phyloP scores from a whole-genome alignment of 2,797 vertebrate species.

The Tauraco hartlaubi region DNA sequence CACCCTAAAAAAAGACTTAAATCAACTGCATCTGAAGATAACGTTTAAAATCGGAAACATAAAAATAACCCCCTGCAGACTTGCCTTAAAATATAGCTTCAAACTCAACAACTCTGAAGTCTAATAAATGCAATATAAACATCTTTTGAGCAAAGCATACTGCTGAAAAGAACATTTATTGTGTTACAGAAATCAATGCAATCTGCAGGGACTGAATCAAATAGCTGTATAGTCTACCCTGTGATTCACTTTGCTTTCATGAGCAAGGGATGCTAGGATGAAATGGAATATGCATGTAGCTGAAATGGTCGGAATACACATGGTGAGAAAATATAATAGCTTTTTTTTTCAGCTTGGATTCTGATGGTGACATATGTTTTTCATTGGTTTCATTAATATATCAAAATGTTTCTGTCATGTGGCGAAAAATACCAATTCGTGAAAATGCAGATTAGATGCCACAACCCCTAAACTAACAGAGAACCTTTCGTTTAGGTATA shows the following conservation, averaged over 20 bases:
- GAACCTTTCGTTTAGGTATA: neutral
- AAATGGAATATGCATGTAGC: conserved; percentile 39
- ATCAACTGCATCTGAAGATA: neutral
- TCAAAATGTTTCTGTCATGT: neutral
- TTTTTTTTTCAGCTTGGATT: neutral
- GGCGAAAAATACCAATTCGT: conserved; percentile 32
- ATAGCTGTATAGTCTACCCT: neutral
- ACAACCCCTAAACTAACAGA: conserved; percentile 21
- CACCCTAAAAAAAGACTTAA: neutral
- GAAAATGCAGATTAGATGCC: conserved; percentile 22
- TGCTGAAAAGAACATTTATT: conserved; percentile 38
- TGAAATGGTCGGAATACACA: conserved; percentile 6
- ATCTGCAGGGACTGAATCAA: conserved; percentile 42
- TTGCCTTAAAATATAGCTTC: conserved; percentile 15
- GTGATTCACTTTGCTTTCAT: conserved; percentile 48
- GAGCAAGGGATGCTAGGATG: conserved; percentile 28
- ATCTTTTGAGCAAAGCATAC: conserved; percentile 49
- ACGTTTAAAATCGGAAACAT: conserved; percentile 24
- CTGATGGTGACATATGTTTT: neutral
- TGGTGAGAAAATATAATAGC: neutral
- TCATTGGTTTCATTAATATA: conserved; percentile 26
- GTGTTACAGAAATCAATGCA: conserved; percentile 51
- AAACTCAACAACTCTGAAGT: conserved; percentile 19
- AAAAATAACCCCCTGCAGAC: conserved; percentile 28
- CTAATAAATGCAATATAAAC: conserved; percentile 47